A percentile compares a stretch with the other conserved stretches of the same genome.
phyloP scores from a whole-genome alignment of 2,797 vertebrate genomes.

The Sebastes trivittatus region DNA sequence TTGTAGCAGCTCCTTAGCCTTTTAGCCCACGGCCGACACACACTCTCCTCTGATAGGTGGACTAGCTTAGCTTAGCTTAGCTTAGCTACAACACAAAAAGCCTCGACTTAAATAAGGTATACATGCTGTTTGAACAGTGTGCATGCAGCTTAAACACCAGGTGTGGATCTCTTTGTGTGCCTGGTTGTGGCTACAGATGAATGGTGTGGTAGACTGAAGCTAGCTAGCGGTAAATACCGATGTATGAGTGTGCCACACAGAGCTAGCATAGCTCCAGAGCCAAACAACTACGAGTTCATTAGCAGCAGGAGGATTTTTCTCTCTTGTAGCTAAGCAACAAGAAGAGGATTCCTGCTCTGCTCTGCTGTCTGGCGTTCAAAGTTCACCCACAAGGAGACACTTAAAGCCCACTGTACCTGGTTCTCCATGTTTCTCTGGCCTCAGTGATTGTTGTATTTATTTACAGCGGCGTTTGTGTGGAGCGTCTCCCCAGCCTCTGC shows the following conservation, averaged over 20 bases:
- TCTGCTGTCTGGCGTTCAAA: neutral
- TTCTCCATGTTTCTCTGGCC: conserved; percentile 85
- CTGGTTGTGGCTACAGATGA: conserved; percentile 47
- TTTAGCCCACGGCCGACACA: conserved; percentile 76
- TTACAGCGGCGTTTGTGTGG: conserved; percentile 83
- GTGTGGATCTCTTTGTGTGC: conserved; percentile 68
- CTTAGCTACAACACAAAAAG: conserved; percentile 53
- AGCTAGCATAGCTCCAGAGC: conserved; percentile 79
- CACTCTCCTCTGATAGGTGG: conserved; percentile 53
- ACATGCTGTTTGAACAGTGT: neutral
- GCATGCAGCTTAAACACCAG: conserved; percentile 30
- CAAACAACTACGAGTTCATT: conserved; percentile 80
- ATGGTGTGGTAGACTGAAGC: conserved; percentile 50
- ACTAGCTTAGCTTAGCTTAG: conserved; percentile 56
- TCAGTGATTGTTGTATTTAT: conserved; percentile 83
- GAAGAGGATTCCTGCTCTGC: conserved; percentile 62
- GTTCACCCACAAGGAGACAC: conserved; percentile 48
- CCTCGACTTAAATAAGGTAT: conserved; percentile 28
- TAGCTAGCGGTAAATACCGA: conserved; percentile 80
- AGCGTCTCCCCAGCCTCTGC: conserved; percentile 84
- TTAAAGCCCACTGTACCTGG: conserved; percentile 79
- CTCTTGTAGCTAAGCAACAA: conserved; percentile 69
- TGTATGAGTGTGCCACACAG: conserved; percentile 75
- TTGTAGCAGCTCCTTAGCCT: conserved; percentile 77
- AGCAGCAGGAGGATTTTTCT: conserved; percentile 71